phyloP scores from a whole-genome alignment of 2,113 vertebrate genomes.

The Heliornis fulica region DNA sequence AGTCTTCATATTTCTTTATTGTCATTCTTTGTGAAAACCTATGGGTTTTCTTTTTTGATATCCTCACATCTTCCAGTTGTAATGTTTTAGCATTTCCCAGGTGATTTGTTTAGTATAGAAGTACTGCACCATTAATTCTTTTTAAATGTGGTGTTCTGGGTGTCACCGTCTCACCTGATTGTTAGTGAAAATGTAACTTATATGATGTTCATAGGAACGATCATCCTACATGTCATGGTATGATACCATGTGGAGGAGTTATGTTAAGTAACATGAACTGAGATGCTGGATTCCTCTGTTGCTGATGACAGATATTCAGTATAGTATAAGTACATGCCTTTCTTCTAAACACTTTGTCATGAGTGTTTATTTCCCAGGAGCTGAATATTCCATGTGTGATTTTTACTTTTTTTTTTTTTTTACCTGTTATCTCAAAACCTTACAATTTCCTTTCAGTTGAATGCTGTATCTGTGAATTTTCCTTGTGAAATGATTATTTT shows the following conservation, averaged over 20 bases:
- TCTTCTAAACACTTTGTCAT: background rate
- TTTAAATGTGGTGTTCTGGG: background rate
- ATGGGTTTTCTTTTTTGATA: background rate
- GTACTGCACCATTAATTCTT: background rate
- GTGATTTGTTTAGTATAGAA: background rate
- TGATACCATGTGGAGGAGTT: background rate
- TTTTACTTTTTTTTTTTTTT: too few species aligned
- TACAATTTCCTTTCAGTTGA: background rate
- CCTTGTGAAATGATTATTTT: background rate
- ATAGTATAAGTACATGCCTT: background rate
- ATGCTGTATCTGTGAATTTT: background rate
- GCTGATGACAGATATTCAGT: background rate
- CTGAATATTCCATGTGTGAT: background rate
- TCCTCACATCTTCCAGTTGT: background rate
- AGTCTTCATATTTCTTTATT: background rate
- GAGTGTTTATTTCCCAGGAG: background rate
- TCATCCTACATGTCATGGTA: accelerated
- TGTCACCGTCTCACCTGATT: background rate
- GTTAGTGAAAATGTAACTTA: background rate
- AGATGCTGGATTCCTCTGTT: background rate
- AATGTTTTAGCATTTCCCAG: background rate
- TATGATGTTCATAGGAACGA: background rate
- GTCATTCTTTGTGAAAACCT: background rate
- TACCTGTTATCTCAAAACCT: background rate
- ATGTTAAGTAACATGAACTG: background rate